phyloP scores from a whole-genome alignment of 2,113 vertebrate genomes.

The Cheilinus undulatus region DNA sequence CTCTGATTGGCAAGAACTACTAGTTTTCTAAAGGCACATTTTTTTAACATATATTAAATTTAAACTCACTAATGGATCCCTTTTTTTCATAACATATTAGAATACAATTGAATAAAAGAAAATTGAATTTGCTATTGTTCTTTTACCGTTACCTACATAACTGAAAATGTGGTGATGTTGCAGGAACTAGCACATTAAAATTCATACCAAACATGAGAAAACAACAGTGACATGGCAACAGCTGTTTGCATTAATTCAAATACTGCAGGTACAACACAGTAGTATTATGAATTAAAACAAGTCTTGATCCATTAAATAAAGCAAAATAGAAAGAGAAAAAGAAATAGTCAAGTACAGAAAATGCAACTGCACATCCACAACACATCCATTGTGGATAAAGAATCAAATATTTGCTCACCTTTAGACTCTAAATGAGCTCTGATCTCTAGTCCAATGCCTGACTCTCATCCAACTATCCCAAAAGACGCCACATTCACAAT shows the following conservation, averaged over 20 bases:
- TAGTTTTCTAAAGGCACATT: too few relatives aligned
- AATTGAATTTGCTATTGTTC: neutral
- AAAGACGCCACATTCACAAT: neutral
- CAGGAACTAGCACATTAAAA: too few relatives aligned
- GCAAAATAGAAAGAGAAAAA: neutral
- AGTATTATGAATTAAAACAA: constrained; percentile 1
- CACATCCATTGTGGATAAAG: too few relatives aligned
- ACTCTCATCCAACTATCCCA: neutral
- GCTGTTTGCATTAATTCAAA: neutral
- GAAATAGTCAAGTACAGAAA: neutral
- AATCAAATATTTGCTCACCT: constrained; percentile 13
- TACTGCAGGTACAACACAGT: neutral
- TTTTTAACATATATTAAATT: neutral
- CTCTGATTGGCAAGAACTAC: too few relatives aligned
- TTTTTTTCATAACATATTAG: neutral
- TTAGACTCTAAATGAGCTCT: constrained; percentile 8
- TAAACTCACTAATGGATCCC: neutral
- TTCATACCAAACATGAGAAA: neutral
- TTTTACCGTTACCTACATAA: neutral
- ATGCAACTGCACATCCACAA: constrained; percentile 1
- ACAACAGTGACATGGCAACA: neutral
- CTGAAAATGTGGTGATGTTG: too few relatives aligned
- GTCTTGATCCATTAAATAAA: neutral
- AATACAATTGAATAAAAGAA: too few relatives aligned
- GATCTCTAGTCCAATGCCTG: neutral